phyloP scores from a whole-genome alignment of 2,797 vertebrate genomes.

The Eurystomus glaucurus region DNA sequence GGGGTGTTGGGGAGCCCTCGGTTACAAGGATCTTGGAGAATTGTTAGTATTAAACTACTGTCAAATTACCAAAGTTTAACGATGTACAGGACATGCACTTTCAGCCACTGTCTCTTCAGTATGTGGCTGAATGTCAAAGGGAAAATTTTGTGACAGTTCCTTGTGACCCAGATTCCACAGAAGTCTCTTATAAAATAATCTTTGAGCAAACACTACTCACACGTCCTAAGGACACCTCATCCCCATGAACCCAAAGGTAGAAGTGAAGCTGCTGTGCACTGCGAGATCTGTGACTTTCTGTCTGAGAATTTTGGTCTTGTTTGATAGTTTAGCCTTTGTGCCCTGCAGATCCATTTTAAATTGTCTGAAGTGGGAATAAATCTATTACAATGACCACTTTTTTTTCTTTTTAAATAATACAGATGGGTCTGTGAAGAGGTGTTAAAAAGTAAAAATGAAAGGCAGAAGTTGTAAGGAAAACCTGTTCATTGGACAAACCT shows the following conservation, averaged over 20 bases:
- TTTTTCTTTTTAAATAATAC: slow-evolving; percentile 5
- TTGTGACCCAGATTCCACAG: slow-evolving; percentile 68
- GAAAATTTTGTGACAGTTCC: slow-evolving; percentile 67
- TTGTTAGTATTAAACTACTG: slow-evolving; percentile 6
- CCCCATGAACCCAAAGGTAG: slow-evolving; percentile 19
- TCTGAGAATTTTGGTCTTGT: slow-evolving; percentile 43
- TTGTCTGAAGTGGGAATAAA: slow-evolving; percentile 36
- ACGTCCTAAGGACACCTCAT: slow-evolving; percentile 25
- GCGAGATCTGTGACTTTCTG: slow-evolving; percentile 36
- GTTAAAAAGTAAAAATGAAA: slow-evolving; percentile 53
- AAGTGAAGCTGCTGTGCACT: background rate
- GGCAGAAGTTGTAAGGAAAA: slow-evolving; percentile 64
- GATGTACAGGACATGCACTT: slow-evolving; percentile 1
- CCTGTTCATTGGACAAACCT: slow-evolving; percentile 34
- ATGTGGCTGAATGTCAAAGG: slow-evolving; percentile 63
- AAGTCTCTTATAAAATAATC: slow-evolving; percentile 37
- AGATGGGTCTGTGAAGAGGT: slow-evolving; percentile 58
- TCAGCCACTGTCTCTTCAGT: slow-evolving; percentile 58
- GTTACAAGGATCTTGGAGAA: background rate
- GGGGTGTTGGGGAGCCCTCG: background rate
- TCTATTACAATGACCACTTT: slow-evolving; percentile 47
- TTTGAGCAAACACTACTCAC: slow-evolving; percentile 18
- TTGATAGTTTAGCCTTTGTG: slow-evolving; percentile 63
- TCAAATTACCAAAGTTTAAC: slow-evolving; percentile 29
- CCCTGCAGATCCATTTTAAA: slow-evolving; percentile 58